Evolutionary conservation across 2,113 vertebrate species (phyloP), one percentile per base, ranked within the genome.

Genomic region (Triplophysa siluroides): DNA sequence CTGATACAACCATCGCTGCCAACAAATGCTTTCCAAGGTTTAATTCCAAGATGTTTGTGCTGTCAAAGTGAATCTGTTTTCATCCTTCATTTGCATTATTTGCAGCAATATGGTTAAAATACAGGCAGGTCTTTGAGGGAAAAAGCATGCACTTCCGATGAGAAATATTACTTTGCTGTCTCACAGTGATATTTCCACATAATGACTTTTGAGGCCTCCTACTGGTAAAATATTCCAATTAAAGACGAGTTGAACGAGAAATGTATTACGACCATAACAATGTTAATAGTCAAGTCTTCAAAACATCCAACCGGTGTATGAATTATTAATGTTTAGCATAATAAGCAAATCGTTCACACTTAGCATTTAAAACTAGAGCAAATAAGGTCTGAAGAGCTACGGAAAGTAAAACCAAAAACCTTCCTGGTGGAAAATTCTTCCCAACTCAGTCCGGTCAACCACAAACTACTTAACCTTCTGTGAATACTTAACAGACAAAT

Each of bases 331-430:
- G 24, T 33, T 4, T 8, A 52, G 5, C 19, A 54, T 54, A 52
- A 54, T 24, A 19, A 52, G 68, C 4, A 69, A 68, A 69, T 69
- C 1, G 50, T 69, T 69, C 67, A 50, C 43, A 50, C 7, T 69
- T 12, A 12, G 43, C 11, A 2, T 45, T 45, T 45, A 45, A 45
- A 11, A 26, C 43, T 69, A 43, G 47, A 50, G 12, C 9, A 43
- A 18, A 69, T 18, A 69, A 68, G 41, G 10, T 67, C 41, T 19
- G 33, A 45, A 23, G 13, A 13, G n/a, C n/a, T n/a, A n/a, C 26
- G 43, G 12, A 9, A 11, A 5, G 43, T 2, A 26, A 3, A 50
- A 38, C 33, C 26, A 1, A 29, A 29, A 3, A 29, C 26, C 26
- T 29, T 29, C 26, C 26, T 29, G 26, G 26, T 29, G 26, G 26